Evolutionary conservation across 1,140 invertebrate genomes (phyloP), one percentile per base, ranked within the genome.

Genomic region (Caerostris darwini): DNA sequence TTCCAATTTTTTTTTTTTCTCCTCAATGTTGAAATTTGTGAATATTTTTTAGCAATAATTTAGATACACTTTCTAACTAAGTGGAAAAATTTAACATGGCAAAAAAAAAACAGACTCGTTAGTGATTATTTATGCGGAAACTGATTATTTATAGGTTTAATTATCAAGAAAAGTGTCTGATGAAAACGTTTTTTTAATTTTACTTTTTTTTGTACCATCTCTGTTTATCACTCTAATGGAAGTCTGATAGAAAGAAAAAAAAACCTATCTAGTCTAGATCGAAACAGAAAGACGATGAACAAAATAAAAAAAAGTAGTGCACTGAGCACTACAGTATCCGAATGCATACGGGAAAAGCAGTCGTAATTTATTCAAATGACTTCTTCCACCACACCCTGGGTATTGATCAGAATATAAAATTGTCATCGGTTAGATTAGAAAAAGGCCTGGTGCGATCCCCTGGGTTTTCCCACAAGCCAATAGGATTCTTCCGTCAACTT

Each of bases 311-410:
- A 85, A 19, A 85, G 10, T 5, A 17, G n/a, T 56, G 56, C 56
- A 57, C 57, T 6, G 50, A 34, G 57, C 5, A 7, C 64, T 69
- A 12, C 7, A 34, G 61, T 89, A 89, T 89, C 87, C 87, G n/a
- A 69, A 69, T 8, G 56, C 59, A 87, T 57, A 61, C 88, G 67
- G 53, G 86, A 67, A 87, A 82, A 90, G 85, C 92, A 94, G 92
- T 94, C 92, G 92, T 94, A 94, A 94, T 94, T 94, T 94, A 94
- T 94, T 94, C 85, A 94, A 94, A 94, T 94, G 92, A 94, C 92
- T 94, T 94, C 59, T 64, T 88, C 69, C 50, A 94, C 92, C 92
- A 94, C 92, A 88, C 92, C 92, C 92, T 85, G 92, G 50, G 85
- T 94, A 94, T 94, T 94, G 92, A 94, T 94, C 92, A 81, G 92